Base-by-base conservation (phyloP, 1,140 invertebrate genomes). In the Zaprionus tsacasi region DNA sequence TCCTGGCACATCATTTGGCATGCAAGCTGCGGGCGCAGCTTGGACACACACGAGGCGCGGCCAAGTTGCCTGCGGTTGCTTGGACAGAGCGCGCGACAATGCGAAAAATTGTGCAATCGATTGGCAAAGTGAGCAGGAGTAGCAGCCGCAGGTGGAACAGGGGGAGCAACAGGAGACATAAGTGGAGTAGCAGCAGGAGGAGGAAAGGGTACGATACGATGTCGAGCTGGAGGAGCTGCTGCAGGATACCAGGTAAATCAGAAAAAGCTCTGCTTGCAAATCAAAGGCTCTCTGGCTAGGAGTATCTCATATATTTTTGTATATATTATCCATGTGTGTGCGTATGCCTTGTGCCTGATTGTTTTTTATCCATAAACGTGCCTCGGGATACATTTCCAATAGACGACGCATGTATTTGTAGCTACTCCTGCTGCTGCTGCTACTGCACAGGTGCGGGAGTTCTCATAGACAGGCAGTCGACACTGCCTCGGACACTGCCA, bases 21-120 rank as follows among this genome's bases (percentile, higher is more conserved):
- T 88, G 85, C 83, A 88, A 48, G 83, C 83, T 76, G 66, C 59
- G 65, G 83, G 83, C 81, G 52, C 57, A 72, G 65, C 78, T 89
- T 30, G 83, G 85, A 88, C 83, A 88, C 83, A 82, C 56, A 63
- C 27, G 61, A 81, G 83, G 83, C 85, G 83, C 66, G 85, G 74
- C 78, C 78, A 81, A 78, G 78, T 90, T 70, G 85, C 85, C 85
- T 70, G 63, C 86, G 86, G 78, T 81, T 89, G 85, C 81, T 90
- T 89, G 69, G 65, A 27, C 78, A 81, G 48, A 71, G 69, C 50
- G 73, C 86, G 85, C 85, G 85, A 89, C 85, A 89, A 86, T 90
- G 85, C 85, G 85, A 85, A 89, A 89, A 89, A 89, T 89, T 90
- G 85, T 81, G 79, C 85, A 89, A 89, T 89, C 85, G 85, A 89